Conservation (phyloP, 2,888 invertebrate genomes). For the Choristoneura rosaceana region DNA sequence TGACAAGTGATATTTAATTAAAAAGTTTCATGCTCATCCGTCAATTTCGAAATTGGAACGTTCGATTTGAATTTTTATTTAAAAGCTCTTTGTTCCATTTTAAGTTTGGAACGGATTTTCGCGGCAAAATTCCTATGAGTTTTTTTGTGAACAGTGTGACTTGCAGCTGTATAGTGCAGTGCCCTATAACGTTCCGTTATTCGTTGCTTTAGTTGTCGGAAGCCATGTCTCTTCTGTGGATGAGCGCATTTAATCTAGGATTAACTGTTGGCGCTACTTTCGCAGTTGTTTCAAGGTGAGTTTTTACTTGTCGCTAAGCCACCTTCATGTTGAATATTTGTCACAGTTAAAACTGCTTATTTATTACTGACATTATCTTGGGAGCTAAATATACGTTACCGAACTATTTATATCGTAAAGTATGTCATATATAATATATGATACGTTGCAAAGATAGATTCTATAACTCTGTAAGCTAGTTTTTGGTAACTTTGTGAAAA, state of each 20-base stretch:
- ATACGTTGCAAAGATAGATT: background rate
- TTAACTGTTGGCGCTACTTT: slow-evolving; percentile 87
- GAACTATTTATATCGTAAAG: background rate
- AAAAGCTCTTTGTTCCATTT: slow-evolving; percentile 2
- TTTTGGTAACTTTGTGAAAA: background rate
- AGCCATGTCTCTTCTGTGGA: slow-evolving; percentile 87
- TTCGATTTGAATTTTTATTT: background rate
- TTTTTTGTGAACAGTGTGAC: slow-evolving; percentile 52
- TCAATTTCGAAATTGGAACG: slow-evolving; percentile 21
- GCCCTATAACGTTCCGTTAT: slow-evolving; percentile 36
- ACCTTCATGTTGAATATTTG: background rate
- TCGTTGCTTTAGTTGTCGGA: slow-evolving; percentile 40
- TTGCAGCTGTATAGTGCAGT: slow-evolving; percentile 47
- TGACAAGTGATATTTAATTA: slow-evolving; percentile 13
- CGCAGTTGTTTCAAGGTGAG: slow-evolving; percentile 87
- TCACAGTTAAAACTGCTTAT: background rate
- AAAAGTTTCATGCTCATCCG: slow-evolving; percentile 30
- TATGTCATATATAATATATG: background rate
- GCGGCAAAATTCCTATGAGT: slow-evolving; percentile 42
- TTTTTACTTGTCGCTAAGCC: slow-evolving; percentile 22
- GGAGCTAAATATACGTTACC: background rate
- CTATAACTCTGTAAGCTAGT: background rate
- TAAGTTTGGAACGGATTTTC: slow-evolving; percentile 26
- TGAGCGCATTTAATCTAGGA: slow-evolving; percentile 87
- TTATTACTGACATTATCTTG: background rate